Base-by-base conservation (phyloP, 2,797 vertebrate species). In the Dendrocincla tyrannina region DNA sequence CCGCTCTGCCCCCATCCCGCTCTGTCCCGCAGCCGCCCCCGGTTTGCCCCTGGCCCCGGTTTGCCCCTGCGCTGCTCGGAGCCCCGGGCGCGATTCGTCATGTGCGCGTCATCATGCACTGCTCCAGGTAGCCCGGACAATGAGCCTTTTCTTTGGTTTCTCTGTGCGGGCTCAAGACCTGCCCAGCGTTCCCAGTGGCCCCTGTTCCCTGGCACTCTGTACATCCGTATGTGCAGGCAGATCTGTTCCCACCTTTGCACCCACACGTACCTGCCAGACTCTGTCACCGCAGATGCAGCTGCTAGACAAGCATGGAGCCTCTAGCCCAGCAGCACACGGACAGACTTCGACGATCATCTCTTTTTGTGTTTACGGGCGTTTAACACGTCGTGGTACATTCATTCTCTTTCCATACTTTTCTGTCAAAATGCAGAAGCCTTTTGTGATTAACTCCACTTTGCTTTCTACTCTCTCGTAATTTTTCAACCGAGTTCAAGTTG, bases 81-180 rank as follows among this genome's bases (percentile, higher is more conserved):
- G 6, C 81, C 46, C 12, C 10, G 58, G 2, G 91, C 70, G 14
- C 23, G 1, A 22, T 5, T 10, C 88, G 1, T 66, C 87, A 2
- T 72, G 70, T 37, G 75, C 58, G 2, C 13, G 0, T 32, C 15
- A 32, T 73, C 30, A 8, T 6, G 52, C 47, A 0, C 88, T 15
- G 95, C 82, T 44, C 64, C 93, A 79, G 88, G 93, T 73, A 59
- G 30, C 44, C 47, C 1, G 82, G 63, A 52, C 88, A 77, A 63
- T 58, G 82, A 91, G 58, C 62, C 81, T 52, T 59, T 79, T 41
- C 83, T 89, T 41, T 15, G 33, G 18, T 17, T 37, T 33, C 47
- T 18, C 60, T 4, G 5, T 62, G 55, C 13, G 3, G 10, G 33
- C 50, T 2, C 56, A 16, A 39, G 67, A 37, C 8, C 27, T 73